Evolutionary conservation across 2,113 vertebrate genomes (phyloP).

Genomic region (Dromiciops gliroides): DNA sequence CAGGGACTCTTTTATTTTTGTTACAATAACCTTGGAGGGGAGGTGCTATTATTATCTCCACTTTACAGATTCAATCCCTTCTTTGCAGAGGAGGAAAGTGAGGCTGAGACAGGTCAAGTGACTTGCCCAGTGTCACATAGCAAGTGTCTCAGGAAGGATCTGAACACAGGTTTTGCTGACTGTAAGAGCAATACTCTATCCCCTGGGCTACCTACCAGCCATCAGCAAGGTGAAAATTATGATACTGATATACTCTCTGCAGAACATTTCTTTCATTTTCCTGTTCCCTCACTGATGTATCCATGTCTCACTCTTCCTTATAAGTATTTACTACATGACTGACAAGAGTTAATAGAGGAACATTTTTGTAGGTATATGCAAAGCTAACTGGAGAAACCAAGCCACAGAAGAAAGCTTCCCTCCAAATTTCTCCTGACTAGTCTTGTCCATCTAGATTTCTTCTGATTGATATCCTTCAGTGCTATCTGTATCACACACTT

Average conservation of each 20-base stretch:
- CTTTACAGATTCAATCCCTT: not conserved
- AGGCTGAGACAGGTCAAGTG: slow-evolving; percentile 41
- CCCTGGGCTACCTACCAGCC: not conserved
- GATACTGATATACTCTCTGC: not conserved
- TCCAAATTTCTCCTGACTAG: not conserved
- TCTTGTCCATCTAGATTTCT: not conserved
- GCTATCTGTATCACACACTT: not conserved
- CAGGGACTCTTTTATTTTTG: not conserved
- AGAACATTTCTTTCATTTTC: not conserved
- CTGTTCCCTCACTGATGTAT: not conserved
- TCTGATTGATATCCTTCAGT: not conserved
- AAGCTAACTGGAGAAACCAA: not conserved
- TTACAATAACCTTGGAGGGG: not conserved
- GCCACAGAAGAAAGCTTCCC: not conserved
- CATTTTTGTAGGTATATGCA: not conserved
- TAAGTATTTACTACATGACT: not conserved
- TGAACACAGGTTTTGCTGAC: not conserved
- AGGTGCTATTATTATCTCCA: not conserved
- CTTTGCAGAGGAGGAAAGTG: slow-evolving; percentile 48
- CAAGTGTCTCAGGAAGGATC: not conserved
- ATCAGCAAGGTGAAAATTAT: not conserved
- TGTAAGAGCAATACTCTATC: not conserved
- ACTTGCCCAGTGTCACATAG: not conserved
- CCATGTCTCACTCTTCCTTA: not conserved
- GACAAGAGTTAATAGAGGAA: not conserved